Percentiles rank a stretch among this genome's conserved stretches.
Conservation (phyloP, 2,888 invertebrate genomes). For the Sepioteuthis lessoniana region DNA sequence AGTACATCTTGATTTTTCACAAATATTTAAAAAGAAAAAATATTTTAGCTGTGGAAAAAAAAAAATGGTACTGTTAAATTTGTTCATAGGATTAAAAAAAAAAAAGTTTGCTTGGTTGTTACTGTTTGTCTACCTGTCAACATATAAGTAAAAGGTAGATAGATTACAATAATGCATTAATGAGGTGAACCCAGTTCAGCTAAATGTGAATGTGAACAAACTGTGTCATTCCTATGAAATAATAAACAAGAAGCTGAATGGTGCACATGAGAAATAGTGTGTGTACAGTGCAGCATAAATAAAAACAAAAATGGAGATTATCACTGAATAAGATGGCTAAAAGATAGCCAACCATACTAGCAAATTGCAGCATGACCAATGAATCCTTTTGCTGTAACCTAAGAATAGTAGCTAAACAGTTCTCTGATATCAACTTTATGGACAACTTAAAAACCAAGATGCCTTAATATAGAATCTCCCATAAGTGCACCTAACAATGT, state of each 20-base stretch:
- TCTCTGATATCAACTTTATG: background rate
- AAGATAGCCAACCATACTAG: background rate
- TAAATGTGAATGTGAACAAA: conserved; percentile 12
- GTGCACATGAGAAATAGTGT: background rate
- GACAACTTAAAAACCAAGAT: background rate
- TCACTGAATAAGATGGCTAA: background rate
- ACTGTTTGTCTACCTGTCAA: too few species aligned
- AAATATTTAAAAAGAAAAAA: background rate
- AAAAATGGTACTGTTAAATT: background rate
- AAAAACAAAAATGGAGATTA: background rate
- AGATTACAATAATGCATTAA: background rate
- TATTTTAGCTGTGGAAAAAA: background rate
- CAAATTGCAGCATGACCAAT: background rate
- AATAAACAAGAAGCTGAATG: background rate
- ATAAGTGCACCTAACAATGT: too few species aligned
- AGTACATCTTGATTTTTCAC: background rate
- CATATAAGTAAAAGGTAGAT: background rate
- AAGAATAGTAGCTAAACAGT: background rate
- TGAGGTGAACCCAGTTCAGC: background rate
- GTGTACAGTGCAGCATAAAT: conserved; percentile 25
- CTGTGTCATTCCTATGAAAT: background rate
- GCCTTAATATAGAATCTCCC: background rate
- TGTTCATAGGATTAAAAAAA: background rate
- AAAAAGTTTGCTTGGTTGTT: too few species aligned
- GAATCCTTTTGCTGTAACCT: background rate